Percentiles rank a stretch among this genome's conserved stretches.
phyloP scores from a whole-genome alignment of 1,140 invertebrate genomes.

The Drusus annulatus region DNA sequence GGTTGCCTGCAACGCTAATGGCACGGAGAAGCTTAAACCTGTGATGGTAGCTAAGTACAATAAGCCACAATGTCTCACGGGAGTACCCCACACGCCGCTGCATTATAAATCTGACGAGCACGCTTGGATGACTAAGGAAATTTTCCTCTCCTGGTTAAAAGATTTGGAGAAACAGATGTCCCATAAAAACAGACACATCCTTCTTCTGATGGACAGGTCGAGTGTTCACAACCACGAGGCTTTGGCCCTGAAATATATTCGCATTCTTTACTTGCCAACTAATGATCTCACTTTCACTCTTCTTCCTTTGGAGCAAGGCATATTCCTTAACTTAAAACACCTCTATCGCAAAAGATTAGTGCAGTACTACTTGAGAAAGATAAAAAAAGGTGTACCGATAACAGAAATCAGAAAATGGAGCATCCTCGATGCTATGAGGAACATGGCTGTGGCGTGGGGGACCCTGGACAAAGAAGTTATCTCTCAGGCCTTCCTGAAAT shows the following conservation, averaged over 20 bases:
- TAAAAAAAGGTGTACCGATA: constrained; percentile 22
- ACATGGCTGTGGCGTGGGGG: constrained; percentile 17
- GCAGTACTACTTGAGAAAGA: constrained; percentile 20
- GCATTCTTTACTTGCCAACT: constrained; percentile 17
- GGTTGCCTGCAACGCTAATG: constrained; percentile 18
- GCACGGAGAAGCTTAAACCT: constrained; percentile 25
- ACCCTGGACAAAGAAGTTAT: constrained; percentile 2
- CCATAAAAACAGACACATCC: constrained; percentile 31
- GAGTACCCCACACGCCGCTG: constrained; percentile 21
- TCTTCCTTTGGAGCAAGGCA: constrained; percentile 23
- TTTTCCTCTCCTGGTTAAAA: constrained; percentile 4
- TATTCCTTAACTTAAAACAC: constrained; percentile 4
- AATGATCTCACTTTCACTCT: constrained; percentile 19
- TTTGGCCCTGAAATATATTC: not conserved
- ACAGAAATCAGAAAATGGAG: constrained; percentile 22
- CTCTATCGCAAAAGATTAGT: constrained; percentile 20
- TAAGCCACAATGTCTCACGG: constrained; percentile 1
- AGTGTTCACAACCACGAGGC: constrained; percentile 2
- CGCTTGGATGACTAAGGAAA: constrained; percentile 22
- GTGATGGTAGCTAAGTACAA: constrained; percentile 16
- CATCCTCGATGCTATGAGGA: constrained; percentile 26
- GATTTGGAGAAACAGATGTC: constrained; percentile 31
- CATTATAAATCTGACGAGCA: constrained; percentile 29
- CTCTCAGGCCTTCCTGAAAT: constrained; percentile 10
- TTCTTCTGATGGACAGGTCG: constrained; percentile 27